These are phyloP conservation scores for Kuschelorhynchus macadamiae DNA, from an alignment of 2,888 invertebrate genomes.

Conservation along the genomic window DNA sequence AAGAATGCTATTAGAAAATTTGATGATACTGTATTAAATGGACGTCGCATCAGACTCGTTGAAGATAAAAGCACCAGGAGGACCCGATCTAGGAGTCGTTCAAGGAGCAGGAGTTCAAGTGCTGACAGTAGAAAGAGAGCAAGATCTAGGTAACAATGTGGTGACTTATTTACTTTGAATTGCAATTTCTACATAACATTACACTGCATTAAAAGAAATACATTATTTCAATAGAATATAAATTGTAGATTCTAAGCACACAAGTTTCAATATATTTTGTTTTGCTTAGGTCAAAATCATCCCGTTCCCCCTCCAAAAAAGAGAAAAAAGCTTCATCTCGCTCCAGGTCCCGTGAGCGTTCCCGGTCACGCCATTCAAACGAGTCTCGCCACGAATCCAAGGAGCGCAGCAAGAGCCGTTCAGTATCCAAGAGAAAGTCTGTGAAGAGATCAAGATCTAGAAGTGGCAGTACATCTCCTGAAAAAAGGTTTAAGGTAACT, in stretches of 20 bases:
- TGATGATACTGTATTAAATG: conserved; percentile 94
- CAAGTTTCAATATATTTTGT: neutral
- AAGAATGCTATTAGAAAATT: conserved; percentile 94
- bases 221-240: too few relatives aligned
- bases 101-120: conserved; percentile 68
- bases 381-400: conserved; percentile 47
- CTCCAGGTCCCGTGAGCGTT: conserved; percentile 72
- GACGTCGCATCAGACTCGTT: conserved; percentile 88
- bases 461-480: conserved; percentile 45
- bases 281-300: conserved; percentile 63
- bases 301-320: conserved; percentile 59
- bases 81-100: conserved; percentile 60
- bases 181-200: too few relatives aligned
- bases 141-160: conserved; percentile 36
- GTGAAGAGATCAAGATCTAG: conserved; percentile 46
- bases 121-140: conserved; percentile 62
- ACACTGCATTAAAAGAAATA: too few relatives aligned
- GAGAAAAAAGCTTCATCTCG: conserved; percentile 69
- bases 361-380: conserved; percentile 41
- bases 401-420: conserved; percentile 56
- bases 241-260: too few relatives aligned
- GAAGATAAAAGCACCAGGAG: conserved; percentile 82
- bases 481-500: conserved; percentile 46
- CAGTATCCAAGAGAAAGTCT: conserved; percentile 53
- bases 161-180: neutral